Evolutionary conservation across 2,797 vertebrate species (phyloP).

Genomic region (Hypotaenidia okinawae): DNA sequence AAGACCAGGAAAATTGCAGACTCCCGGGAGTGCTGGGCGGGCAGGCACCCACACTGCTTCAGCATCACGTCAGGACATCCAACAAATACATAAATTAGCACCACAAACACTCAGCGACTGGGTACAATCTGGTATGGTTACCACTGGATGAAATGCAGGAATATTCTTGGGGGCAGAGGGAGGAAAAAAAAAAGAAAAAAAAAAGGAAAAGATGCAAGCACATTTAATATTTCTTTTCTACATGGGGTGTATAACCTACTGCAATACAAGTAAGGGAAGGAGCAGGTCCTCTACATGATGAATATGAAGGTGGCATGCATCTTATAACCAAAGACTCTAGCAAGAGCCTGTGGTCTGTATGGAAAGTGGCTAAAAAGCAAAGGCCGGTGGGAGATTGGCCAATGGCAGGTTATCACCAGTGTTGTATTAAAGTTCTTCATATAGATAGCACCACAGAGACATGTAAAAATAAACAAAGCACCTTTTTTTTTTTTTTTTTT

Average conservation of each 20-base stretch:
- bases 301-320: conserved; percentile 59
- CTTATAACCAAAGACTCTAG: conserved; percentile 25
- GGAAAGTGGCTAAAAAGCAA: conserved; percentile 29
- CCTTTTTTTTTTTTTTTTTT: conserved; percentile 72
- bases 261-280: not conserved
- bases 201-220: not conserved
- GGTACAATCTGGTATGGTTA: conserved; percentile 48
- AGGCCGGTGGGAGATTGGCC: conserved; percentile 55
- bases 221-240: not conserved
- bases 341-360: conserved; percentile 38
- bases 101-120: conserved; percentile 71
- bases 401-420: conserved; percentile 70
- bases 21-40: not conserved
- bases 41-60: not conserved
- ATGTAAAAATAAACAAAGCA: conserved; percentile 83
- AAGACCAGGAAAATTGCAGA: conserved; percentile 16
- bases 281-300: conserved; percentile 1
- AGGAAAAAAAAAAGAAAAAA: too few relatives aligned
- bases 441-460: conserved; percentile 92
- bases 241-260: not conserved
- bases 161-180: not conserved
- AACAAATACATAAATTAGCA: conserved; percentile 78
- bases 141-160: not conserved
- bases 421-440: conserved; percentile 51
- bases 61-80: conserved; percentile 21